phyloP scores from a whole-genome alignment of 2,113 vertebrate genomes.

The Brachionichthys hirsutus region DNA sequence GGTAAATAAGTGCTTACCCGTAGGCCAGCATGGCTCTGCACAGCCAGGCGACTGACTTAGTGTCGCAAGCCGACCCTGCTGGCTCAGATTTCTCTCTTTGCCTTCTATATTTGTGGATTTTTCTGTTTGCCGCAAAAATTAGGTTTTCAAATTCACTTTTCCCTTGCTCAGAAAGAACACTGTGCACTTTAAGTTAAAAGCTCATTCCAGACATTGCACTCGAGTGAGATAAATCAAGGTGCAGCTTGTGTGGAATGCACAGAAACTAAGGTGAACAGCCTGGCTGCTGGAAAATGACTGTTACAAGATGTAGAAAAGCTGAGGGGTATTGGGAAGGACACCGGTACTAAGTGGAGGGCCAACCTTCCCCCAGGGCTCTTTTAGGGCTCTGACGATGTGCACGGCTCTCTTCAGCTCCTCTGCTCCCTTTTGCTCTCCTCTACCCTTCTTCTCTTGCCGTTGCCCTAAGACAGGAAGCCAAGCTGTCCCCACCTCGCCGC shows the following conservation, averaged over 20 bases:
- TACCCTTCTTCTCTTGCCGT: constrained; percentile 56
- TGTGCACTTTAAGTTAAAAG: constrained; percentile 14
- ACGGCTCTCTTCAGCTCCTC: constrained; percentile 49
- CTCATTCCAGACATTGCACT: background rate
- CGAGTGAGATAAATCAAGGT: constrained; percentile 8
- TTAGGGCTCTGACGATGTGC: constrained; percentile 50
- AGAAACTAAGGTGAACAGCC: constrained; percentile 31
- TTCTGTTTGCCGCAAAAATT: constrained; percentile 5
- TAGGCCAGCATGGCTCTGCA: constrained; percentile 49
- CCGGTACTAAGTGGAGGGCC: constrained; percentile 45
- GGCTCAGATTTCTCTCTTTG: constrained; percentile 23
- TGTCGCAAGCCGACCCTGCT: constrained; percentile 42
- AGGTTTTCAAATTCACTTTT: constrained; percentile 33
- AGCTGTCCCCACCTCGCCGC: constrained; percentile 50
- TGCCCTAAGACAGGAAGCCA: constrained; percentile 67
- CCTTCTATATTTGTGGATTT: constrained; percentile 36
- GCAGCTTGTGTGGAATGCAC: constrained; percentile 27
- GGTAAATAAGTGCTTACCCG: constrained; percentile 68
- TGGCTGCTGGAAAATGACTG: constrained; percentile 62
- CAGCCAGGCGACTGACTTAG: constrained; percentile 57
- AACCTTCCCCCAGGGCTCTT: constrained; percentile 76
- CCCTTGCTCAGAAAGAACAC: constrained; percentile 14
- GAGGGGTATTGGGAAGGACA: constrained; percentile 16
- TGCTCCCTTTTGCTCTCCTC: constrained; percentile 49
- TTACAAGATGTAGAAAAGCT: constrained; percentile 49